Conservation (phyloP, 2,113 vertebrate species). For the Chaetorhynchus papuensis region DNA sequence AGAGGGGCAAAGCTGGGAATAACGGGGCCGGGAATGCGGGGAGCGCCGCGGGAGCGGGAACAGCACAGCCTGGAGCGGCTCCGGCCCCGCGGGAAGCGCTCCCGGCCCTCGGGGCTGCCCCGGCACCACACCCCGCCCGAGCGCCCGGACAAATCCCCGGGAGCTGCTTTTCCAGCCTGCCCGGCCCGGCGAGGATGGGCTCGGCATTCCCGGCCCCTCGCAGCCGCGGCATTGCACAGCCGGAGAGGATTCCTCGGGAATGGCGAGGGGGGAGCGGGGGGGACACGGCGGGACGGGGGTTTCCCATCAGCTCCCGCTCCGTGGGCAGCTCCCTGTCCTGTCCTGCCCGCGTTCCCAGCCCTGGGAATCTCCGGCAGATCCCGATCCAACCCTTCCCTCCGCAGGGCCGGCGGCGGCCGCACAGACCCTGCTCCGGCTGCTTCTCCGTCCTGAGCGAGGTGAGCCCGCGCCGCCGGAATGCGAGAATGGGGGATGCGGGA, state of each 20-base stretch:
- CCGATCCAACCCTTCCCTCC: neutral
- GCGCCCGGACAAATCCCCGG: neutral
- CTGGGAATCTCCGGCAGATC: neutral
- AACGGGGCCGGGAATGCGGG: neutral
- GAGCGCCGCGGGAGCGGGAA: neutral
- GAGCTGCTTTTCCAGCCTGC: neutral
- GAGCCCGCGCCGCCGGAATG: neutral
- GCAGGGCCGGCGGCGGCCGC: neutral
- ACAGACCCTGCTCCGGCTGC: constrained; percentile 34
- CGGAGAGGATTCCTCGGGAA: neutral
- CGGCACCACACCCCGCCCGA: no score
- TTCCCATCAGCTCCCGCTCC: neutral
- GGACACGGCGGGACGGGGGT: no score
- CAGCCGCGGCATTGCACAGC: neutral
- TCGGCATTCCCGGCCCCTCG: neutral
- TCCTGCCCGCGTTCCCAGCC: neutral
- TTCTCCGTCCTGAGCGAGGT: constrained; percentile 30
- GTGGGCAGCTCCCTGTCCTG: neutral
- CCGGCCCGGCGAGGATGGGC: neutral
- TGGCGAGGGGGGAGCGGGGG: neutral
- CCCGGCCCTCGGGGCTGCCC: neutral
- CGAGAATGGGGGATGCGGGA: no score
- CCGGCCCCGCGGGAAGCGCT: neutral
- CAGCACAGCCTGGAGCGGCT: neutral
- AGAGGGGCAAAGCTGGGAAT: neutral